Percentiles rank a stretch among this genome's conserved stretches.
phyloP scores from a whole-genome alignment of 2,888 invertebrate species.

The Tetranychus truncatus region DNA sequence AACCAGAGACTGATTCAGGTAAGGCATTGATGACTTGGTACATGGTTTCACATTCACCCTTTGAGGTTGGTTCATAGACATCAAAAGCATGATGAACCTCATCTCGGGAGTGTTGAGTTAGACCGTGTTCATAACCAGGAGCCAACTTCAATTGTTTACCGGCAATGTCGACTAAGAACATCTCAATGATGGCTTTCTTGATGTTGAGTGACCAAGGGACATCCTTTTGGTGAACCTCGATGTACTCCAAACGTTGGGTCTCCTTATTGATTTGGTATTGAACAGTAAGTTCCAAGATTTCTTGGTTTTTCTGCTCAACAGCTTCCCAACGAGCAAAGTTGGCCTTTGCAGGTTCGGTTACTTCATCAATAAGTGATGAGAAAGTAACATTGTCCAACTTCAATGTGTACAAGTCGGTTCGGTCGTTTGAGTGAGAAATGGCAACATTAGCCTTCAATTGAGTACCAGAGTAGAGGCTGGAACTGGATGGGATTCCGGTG shows the following conservation, averaged over 20 bases:
- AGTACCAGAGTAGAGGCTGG: background rate
- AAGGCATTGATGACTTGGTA: constrained; percentile 25
- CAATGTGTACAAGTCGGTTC: too few species aligned
- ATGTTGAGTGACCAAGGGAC: constrained; percentile 34
- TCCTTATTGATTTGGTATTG: background rate
- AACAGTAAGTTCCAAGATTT: background rate
- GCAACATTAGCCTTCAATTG: background rate
- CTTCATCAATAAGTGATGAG: background rate
- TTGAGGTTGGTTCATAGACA: constrained; percentile 24
- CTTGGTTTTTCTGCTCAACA: background rate
- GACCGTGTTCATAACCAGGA: background rate
- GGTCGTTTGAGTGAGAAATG: too few species aligned
- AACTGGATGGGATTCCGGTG: background rate
- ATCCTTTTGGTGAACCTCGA: constrained; percentile 28
- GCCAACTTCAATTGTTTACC: constrained; percentile 20
- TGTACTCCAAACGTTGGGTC: background rate
- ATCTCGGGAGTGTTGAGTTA: background rate
- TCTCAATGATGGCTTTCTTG: constrained; percentile 32
- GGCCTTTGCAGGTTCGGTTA: background rate
- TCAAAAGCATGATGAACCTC: background rate
- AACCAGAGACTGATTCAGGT: constrained; percentile 20
- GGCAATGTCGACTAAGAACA: constrained; percentile 31
- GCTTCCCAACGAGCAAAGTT: background rate
- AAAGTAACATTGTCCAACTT: background rate
- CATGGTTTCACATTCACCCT: constrained; percentile 28